Base-by-base conservation (phyloP, 2,113 vertebrate species). In the Esox niger region DNA sequence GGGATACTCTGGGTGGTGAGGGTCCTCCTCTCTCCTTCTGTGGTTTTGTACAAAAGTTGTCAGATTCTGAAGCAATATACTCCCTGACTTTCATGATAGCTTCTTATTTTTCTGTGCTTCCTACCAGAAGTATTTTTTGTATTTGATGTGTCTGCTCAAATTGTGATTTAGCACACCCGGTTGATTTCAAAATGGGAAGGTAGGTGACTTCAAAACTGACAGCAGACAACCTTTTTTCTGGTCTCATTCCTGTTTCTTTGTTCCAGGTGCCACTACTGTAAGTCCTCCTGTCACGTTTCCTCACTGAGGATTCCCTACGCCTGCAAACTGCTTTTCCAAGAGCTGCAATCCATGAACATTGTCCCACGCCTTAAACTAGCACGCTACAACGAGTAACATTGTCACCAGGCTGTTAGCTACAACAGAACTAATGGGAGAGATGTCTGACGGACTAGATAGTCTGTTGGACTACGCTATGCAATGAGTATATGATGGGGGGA, bases 261-360 rank as follows among this genome's bases (percentile, higher is more conserved):
- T 62, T 82, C 6, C 88, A 99, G 97, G 96, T 99, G 97, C 81
- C 97, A 98, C 88, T 99, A 94, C 89, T 99, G 97, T 83, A 98
- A 98, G 69, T 99, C 97, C 0, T 98, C 97, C 0, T 98, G 97
- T 47, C 95, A 98, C 0, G 97, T 99, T 32, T 99, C 97, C 4
- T 97, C 97, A 11, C 91, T 99, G 66, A 91, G 95, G 3, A 99
- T 98, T 69, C 97, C 97, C 0, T 99, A 99, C 0, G 96, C 97
- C 84, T 99, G 97, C 88, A 99, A 99, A 85, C 92, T 99, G 79
- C 93, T 99, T 56, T 98, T 99, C 86, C 97, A 99, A 86, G 97
- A 99, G 67, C 87, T 99, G 38, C 97, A 99, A 89, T 98, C 97
- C 23, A 99, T 99, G 97, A 99, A 99, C 88, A 98, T 99, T 64